Evolutionary conservation across 2,113 vertebrate species (phyloP).

Genomic region (Crotalus horridus): DNA sequence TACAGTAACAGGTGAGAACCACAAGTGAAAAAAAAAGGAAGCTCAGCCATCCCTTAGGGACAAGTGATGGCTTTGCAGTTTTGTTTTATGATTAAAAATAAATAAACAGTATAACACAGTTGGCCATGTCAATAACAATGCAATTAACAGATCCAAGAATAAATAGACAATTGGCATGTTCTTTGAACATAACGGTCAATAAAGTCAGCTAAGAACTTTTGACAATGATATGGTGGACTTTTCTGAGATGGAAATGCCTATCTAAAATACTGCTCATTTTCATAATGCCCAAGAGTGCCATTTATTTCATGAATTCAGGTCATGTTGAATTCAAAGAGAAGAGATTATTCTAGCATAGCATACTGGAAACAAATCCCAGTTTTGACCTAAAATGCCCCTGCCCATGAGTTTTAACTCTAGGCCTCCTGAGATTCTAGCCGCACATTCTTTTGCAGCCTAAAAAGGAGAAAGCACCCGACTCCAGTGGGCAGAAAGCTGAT

Average conservation of each 20-base stretch:
- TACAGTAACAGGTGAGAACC: slow-evolving; percentile 22
- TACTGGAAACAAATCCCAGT: not conserved
- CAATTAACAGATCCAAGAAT: slow-evolving; percentile 20
- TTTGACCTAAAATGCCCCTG: not conserved
- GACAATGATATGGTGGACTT: not conserved
- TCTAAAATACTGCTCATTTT: not conserved
- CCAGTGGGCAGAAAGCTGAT: slow-evolving; percentile 43
- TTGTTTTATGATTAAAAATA: slow-evolving; percentile 21
- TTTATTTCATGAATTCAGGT: not conserved
- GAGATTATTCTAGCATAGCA: not conserved
- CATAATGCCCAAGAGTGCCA: not conserved
- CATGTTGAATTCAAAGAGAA: not conserved
- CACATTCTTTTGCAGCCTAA: not conserved
- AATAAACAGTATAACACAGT: slow-evolving; percentile 16
- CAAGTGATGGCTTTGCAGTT: not conserved
- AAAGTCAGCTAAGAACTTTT: not conserved
- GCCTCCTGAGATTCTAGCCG: not conserved
- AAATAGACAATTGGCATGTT: slow-evolving; percentile 25
- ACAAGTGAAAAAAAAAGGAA: slow-evolving; percentile 22
- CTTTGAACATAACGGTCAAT: not conserved
- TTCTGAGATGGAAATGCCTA: not conserved
- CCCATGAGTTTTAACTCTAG: not conserved
- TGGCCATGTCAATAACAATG: slow-evolving; percentile 11
- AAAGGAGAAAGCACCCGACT: not conserved
- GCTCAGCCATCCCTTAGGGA: not conserved